phyloP scores from a whole-genome alignment of 2,797 vertebrate genomes.

The Philypnodon macrostomus region DNA sequence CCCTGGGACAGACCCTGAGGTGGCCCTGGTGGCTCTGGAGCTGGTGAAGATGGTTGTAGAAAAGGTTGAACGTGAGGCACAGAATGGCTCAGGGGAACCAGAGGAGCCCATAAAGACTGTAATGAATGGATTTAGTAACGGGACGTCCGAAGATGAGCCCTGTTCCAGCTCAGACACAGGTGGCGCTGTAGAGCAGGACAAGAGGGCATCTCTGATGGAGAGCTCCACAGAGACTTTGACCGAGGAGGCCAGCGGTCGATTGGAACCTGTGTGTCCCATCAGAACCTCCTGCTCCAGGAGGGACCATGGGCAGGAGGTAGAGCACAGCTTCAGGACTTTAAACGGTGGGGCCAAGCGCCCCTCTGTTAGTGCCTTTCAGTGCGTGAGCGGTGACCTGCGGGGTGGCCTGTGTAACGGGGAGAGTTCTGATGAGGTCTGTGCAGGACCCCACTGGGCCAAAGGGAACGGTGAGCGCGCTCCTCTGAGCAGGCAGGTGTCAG shows the following conservation, averaged over 20 bases:
- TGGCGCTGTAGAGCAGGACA: constrained; percentile 61
- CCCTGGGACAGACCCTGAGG: constrained; percentile 6
- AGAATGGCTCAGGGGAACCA: constrained; percentile 35
- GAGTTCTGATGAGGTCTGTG: constrained; percentile 56
- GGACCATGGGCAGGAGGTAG: constrained; percentile 50
- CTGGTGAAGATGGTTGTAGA: constrained; percentile 31
- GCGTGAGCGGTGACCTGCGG: constrained; percentile 56
- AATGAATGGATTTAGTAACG: constrained; percentile 60
- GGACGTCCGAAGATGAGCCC: constrained; percentile 41
- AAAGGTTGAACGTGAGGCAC: constrained; percentile 19
- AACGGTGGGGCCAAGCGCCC: constrained; percentile 72
- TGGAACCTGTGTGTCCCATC: constrained; percentile 50
- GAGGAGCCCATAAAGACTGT: constrained; percentile 62
- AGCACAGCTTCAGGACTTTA: constrained; percentile 78
- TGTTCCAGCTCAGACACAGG: constrained; percentile 26
- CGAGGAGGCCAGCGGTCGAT: constrained; percentile 74
- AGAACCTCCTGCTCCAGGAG: constrained; percentile 51
- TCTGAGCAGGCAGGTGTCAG: constrained; percentile 84
- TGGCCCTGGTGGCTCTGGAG: constrained; percentile 32
- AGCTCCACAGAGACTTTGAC: constrained; percentile 88
- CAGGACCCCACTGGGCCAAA: constrained; percentile 57
- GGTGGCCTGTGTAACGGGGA: constrained; percentile 81
- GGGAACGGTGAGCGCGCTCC: constrained; percentile 80
- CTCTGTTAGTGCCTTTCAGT: constrained; percentile 87
- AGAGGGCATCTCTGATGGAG: constrained; percentile 78